Conservation (phyloP, 2,888 invertebrate genomes). For the Metalampra italica region DNA sequence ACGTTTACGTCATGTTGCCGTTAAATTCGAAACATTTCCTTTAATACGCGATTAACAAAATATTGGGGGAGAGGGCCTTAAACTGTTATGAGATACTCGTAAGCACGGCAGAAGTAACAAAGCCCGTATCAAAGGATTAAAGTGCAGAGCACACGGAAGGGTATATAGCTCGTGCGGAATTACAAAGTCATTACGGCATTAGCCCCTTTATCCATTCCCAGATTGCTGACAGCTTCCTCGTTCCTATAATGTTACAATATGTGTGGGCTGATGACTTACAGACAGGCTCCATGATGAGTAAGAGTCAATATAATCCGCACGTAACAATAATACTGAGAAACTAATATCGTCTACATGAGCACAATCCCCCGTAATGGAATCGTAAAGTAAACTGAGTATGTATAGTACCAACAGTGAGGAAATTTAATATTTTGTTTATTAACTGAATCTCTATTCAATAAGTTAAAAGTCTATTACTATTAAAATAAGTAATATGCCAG, state of each 20-base stretch:
- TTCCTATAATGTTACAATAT: neutral
- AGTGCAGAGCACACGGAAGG: conserved; percentile 7
- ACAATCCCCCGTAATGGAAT: too few relatives aligned
- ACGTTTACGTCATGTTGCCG: neutral
- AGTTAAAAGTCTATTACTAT: too few relatives aligned
- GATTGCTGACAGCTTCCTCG: conserved; percentile 16
- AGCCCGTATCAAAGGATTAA: conserved; percentile 26
- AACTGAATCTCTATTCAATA: too few relatives aligned
- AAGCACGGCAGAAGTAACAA: conserved; percentile 4
- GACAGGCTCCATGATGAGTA: neutral
- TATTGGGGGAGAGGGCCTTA: neutral
- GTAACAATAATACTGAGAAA: too few relatives aligned
- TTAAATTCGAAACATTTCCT: conserved; percentile 4
- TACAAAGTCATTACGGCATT: conserved; percentile 27
- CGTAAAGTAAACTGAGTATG: too few relatives aligned
- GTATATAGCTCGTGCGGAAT: conserved; percentile 18
- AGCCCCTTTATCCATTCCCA: conserved; percentile 22
- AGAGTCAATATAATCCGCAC: too few relatives aligned
- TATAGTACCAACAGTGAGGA: too few relatives aligned
- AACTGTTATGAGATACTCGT: conserved; percentile 1
- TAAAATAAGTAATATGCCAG: too few relatives aligned
- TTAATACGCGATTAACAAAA: conserved; percentile 4
- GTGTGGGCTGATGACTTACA: neutral
- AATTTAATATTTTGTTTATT: too few relatives aligned
- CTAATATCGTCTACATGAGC: too few relatives aligned